phyloP scores from a whole-genome alignment of 2,113 vertebrate genomes.

The Microcebus murinus region DNA sequence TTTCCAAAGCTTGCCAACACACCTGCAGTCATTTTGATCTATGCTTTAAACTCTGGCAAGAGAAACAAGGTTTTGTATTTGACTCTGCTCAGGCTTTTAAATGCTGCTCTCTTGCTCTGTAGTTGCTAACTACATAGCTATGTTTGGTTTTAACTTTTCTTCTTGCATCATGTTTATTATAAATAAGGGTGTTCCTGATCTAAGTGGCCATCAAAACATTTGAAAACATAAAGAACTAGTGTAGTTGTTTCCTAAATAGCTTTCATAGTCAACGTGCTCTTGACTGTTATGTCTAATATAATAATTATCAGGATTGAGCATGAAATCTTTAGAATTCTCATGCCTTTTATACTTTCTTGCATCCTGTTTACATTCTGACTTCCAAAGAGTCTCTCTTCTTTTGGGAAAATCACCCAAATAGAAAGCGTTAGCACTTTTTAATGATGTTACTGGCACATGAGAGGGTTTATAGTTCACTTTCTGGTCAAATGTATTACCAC shows the following conservation, averaged over 20 bases:
- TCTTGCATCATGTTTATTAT: not conserved
- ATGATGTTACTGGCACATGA: not conserved
- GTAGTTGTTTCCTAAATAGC: constrained; percentile 4
- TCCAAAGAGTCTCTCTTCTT: constrained; percentile 64
- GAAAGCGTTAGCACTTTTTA: not conserved
- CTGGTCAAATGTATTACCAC: constrained; percentile 68
- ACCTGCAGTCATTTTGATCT: constrained; percentile 46
- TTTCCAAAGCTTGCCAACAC: constrained; percentile 30
- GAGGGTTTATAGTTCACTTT: constrained; percentile 67
- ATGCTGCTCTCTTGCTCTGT: constrained; percentile 27
- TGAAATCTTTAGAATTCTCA: constrained; percentile 28
- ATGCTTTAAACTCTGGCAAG: constrained; percentile 58
- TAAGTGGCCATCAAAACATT: constrained; percentile 53
- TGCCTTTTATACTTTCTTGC: constrained; percentile 28
- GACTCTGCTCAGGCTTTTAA: constrained; percentile 41
- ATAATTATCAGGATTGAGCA: constrained; percentile 47
- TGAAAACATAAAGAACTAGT: constrained; percentile 27
- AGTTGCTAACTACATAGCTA: constrained; percentile 36
- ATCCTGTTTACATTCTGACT: constrained; percentile 36
- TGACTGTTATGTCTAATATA: not conserved
- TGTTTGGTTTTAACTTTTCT: constrained; percentile 63
- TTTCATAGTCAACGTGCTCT: not conserved
- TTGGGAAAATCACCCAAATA: constrained; percentile 40
- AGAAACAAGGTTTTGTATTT: constrained; percentile 50
- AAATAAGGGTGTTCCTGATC: constrained; percentile 35